Evolutionary conservation across 1,140 invertebrate species (phyloP).

Genomic region (Magallana angulata): DNA sequence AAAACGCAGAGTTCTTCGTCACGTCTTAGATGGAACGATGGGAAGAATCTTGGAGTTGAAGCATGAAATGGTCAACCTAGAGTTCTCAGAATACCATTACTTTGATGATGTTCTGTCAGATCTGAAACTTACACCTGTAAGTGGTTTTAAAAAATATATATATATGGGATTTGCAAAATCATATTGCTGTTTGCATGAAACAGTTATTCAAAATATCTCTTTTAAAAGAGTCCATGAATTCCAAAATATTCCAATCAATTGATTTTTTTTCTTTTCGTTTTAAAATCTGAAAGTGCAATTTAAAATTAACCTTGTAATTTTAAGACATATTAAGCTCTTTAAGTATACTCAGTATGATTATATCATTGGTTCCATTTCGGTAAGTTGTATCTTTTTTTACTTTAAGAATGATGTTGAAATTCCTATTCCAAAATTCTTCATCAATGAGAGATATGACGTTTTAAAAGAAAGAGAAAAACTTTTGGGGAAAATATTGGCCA

Average conservation of each 20-base stretch:
- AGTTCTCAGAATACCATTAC: slow-evolving; percentile 91
- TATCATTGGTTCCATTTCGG: too few relatives aligned
- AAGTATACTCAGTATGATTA: too few relatives aligned
- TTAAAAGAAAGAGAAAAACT: slow-evolving; percentile 79
- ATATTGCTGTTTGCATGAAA: too few relatives aligned
- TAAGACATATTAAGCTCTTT: too few relatives aligned
- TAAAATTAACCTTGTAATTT: too few relatives aligned
- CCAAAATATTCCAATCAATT: too few relatives aligned
- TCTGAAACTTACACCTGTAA: slow-evolving; percentile 84
- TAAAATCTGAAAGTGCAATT: too few relatives aligned
- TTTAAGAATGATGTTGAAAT: slow-evolving; percentile 80
- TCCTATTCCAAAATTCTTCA: slow-evolving; percentile 81
- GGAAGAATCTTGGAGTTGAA: slow-evolving; percentile 85
- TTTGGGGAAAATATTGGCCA: slow-evolving; percentile 78
- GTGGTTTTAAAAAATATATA: slow-evolving; percentile 5
- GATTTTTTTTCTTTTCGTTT: too few relatives aligned
- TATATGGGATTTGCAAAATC: too few relatives aligned
- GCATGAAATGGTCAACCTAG: slow-evolving; percentile 91
- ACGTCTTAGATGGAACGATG: slow-evolving; percentile 88
- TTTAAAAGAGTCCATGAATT: too few relatives aligned
- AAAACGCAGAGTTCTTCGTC: slow-evolving; percentile 89
- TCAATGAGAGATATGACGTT: slow-evolving; percentile 76
- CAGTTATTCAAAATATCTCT: not conserved
- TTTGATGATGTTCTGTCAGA: slow-evolving; percentile 88
- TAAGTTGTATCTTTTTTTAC: too few relatives aligned